Conservation (phyloP, 2,113 vertebrate species). For the Mus pahari region DNA sequence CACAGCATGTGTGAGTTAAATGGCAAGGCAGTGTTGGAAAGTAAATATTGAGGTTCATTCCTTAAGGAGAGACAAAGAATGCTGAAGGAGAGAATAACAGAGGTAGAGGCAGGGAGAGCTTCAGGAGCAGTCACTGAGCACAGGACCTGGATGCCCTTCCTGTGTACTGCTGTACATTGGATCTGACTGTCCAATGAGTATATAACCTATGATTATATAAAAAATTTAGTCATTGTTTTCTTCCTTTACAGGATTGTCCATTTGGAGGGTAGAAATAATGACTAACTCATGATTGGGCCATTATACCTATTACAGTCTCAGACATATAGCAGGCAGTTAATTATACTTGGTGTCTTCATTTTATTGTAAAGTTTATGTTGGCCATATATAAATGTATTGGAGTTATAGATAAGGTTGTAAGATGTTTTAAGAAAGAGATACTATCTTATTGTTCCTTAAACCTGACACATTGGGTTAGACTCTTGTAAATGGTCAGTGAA, state of each 20-base stretch:
- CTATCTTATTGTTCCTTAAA: slow-evolving; percentile 17
- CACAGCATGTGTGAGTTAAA: background rate
- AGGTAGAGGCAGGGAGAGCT: background rate
- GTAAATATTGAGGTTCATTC: background rate
- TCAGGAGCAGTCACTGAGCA: background rate
- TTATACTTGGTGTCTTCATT: background rate
- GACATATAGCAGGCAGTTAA: background rate
- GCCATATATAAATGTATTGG: background rate
- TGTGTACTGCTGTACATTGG: background rate
- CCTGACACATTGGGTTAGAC: background rate
- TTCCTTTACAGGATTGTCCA: background rate
- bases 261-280: background rate
- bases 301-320: background rate
- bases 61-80: background rate
- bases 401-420: background rate
- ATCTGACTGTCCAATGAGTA: background rate
- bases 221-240: background rate
- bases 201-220: background rate
- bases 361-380: background rate
- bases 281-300: background rate
- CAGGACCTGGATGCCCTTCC: background rate
- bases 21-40: background rate
- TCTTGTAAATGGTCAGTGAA: background rate
- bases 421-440: background rate
- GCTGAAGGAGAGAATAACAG: background rate